Percentiles rank a stretch among this genome's conserved stretches.
Conservation (phyloP, 2,113 vertebrate genomes). For the pig (Sus scrofa) region T2T-Sscrofa CM000820.6:139853501-139854000, state of each 20-base stretch:
- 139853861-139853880: not conserved
- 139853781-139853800: no score
- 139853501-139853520: not conserved
- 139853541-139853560: not conserved
- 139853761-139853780: no score
- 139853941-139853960: no score
- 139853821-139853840: fast-evolving
- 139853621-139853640: not conserved
- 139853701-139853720: not conserved
- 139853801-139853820: no score
- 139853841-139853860: not conserved
- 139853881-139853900: fast-evolving
- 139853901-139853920: not conserved
- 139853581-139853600: not conserved
- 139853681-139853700: not conserved
- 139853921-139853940: not conserved
- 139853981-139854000: not conserved
- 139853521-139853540: not conserved
- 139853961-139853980: not conserved
- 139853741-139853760: no score
- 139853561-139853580: not conserved
- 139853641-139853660: not conserved
- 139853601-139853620: not conserved
- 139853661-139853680: not conserved
- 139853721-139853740: not conserved